These are phyloP conservation scores for Heliconius cydno DNA, from an alignment of 2,888 invertebrate genomes.

Conservation along the genomic window DNA sequence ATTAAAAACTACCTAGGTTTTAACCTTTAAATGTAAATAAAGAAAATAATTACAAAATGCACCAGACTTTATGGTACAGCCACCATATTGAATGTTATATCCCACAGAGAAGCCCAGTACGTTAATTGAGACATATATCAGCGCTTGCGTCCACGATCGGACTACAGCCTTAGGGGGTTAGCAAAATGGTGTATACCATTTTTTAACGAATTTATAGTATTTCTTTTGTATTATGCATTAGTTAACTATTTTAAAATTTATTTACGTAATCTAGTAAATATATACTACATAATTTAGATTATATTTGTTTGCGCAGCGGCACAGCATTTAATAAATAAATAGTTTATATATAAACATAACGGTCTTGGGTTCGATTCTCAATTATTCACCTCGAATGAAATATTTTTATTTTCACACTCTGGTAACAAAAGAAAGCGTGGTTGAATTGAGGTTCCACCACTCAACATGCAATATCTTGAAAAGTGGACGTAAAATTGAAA, in stretches of 20 bases:
- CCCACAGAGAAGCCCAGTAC: slow-evolving; percentile 65
- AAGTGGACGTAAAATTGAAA: too few relatives aligned
- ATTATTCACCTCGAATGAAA: too few relatives aligned
- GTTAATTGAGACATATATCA: slow-evolving; percentile 78
- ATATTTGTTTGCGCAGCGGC: too few relatives aligned
- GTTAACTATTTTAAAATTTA: background rate
- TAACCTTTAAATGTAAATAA: background rate
- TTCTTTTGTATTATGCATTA: background rate
- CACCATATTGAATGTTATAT: slow-evolving; percentile 60
- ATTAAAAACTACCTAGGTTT: background rate
- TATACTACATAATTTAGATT: too few relatives aligned
- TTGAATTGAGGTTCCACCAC: too few relatives aligned
- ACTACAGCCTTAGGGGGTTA: slow-evolving; percentile 1
- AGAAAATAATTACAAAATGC: slow-evolving; percentile 50
- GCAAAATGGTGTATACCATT: slow-evolving; percentile 13
- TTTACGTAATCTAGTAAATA: too few relatives aligned
- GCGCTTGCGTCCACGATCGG: slow-evolving; percentile 36
- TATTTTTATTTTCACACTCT: too few relatives aligned
- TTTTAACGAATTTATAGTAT: background rate
- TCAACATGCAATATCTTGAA: too few relatives aligned
- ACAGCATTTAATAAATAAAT: too few relatives aligned
- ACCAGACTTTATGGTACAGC: slow-evolving; percentile 58
- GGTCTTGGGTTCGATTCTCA: too few relatives aligned
- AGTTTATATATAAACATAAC: too few relatives aligned
- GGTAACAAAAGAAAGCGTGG: too few relatives aligned